Conservation (phyloP, 2,113 vertebrate genomes). For the Platysternon megacephalum region DNA sequence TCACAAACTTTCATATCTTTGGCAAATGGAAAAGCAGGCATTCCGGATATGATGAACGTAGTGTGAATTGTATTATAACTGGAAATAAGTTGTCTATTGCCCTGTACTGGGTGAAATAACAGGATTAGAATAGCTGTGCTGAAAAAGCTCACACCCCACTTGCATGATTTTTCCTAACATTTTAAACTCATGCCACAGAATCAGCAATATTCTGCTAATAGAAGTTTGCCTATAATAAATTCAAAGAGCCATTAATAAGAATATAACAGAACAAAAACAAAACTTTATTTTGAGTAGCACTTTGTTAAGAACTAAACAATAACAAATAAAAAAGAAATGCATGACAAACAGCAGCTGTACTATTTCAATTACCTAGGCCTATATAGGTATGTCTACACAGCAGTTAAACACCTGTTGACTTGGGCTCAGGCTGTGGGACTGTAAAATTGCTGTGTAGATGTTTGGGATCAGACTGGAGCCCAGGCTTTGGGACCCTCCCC, state of each 20-base stretch:
- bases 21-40: constrained; percentile 68
- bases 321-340: constrained; percentile 6
- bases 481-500: background rate
- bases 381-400: background rate
- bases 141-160: constrained; percentile 72
- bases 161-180: constrained; percentile 68
- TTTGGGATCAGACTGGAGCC: background rate
- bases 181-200: constrained; percentile 33
- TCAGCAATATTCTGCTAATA: constrained; percentile 66
- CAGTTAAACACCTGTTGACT: background rate
- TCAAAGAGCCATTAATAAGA: constrained; percentile 39
- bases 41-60: constrained; percentile 67
- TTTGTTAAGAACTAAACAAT: background rate
- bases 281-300: background rate
- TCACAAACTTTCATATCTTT: constrained; percentile 65
- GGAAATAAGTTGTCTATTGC: constrained; percentile 67
- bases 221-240: constrained; percentile 4
- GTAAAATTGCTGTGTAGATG: background rate
- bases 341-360: background rate
- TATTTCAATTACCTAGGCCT: background rate
- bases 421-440: background rate
- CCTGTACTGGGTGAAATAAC: constrained; percentile 73
- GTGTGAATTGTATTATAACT: constrained; percentile 72
- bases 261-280: background rate
- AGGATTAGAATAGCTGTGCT: constrained; percentile 71